phyloP scores from a whole-genome alignment of 1,140 invertebrate species.

The Bombus turneri region DNA sequence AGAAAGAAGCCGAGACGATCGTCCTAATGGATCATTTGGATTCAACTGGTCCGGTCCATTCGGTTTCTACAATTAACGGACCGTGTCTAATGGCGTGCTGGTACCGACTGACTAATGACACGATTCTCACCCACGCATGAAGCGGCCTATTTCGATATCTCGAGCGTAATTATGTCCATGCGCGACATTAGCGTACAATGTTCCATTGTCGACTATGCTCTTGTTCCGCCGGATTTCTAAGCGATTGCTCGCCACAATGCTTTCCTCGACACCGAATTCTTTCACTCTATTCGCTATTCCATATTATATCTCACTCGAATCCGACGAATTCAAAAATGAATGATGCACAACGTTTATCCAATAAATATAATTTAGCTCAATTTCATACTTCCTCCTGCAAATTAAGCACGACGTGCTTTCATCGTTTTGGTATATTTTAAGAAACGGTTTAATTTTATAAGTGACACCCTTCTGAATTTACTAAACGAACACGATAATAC shows the following conservation, averaged over 20 bases:
- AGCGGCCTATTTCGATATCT: slow-evolving; percentile 57
- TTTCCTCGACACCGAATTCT: slow-evolving; percentile 30
- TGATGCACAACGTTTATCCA: background rate
- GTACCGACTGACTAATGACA: slow-evolving; percentile 62
- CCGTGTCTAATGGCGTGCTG: slow-evolving; percentile 55
- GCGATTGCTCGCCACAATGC: slow-evolving; percentile 53
- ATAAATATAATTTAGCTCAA: background rate
- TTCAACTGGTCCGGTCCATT: background rate
- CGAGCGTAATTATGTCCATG: slow-evolving; percentile 63
- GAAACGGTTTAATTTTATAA: background rate
- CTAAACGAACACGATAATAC: background rate
- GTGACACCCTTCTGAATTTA: background rate
- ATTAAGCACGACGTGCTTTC: background rate
- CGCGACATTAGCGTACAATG: slow-evolving; percentile 69
- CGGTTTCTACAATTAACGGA: slow-evolving; percentile 58
- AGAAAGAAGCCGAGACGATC: background rate
- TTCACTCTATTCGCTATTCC: background rate
- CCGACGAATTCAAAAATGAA: background rate
- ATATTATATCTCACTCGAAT: background rate
- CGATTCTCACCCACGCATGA: slow-evolving; percentile 68
- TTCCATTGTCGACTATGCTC: slow-evolving; percentile 61
- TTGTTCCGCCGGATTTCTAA: slow-evolving; percentile 49
- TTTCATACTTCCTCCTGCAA: background rate
- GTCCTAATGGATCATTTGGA: slow-evolving; percentile 1
- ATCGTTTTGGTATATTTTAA: background rate